A percentile compares a stretch with the other conserved stretches of the same genome.
Evolutionary conservation across 2,888 invertebrate species (phyloP).

Genomic region (Himalopsyche tibetana): DNA sequence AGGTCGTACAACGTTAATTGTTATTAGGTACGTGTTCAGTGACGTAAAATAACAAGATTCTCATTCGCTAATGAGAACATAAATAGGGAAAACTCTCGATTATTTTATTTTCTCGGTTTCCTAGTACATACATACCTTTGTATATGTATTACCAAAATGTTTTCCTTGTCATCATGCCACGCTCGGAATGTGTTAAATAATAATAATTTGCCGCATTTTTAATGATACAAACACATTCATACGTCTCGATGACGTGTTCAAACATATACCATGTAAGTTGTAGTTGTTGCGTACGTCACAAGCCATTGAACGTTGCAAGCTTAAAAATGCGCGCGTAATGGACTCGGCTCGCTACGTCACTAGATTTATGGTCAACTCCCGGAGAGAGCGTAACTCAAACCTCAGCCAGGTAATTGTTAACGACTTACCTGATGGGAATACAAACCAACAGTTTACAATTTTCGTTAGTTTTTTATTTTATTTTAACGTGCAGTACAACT

Average conservation of each 20-base stretch:
- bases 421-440: constrained; percentile 7
- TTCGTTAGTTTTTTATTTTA: not conserved
- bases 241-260: constrained; percentile 1
- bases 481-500: not conserved
- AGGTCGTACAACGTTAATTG: too few relatives aligned
- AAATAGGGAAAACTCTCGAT: too few relatives aligned
- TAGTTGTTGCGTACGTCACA: constrained; percentile 10
- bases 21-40: too few relatives aligned
- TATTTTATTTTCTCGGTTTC: too few relatives aligned
- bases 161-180: not conserved
- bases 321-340: not conserved
- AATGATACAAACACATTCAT: constrained; percentile 25
- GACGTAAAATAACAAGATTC: not conserved
- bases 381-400: not conserved
- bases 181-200: not conserved
- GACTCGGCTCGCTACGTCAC: constrained; percentile 12
- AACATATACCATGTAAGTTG: not conserved
- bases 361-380: constrained; percentile 5
- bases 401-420: constrained; percentile 27
- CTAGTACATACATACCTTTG: too few relatives aligned
- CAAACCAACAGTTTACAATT: not conserved
- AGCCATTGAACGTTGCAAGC: not conserved
- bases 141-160: not conserved
- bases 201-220: constrained; percentile 16
- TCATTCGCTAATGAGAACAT: not conserved